Base-by-base conservation (phyloP, 2,797 vertebrate genomes). In the Lemur catta region DNA sequence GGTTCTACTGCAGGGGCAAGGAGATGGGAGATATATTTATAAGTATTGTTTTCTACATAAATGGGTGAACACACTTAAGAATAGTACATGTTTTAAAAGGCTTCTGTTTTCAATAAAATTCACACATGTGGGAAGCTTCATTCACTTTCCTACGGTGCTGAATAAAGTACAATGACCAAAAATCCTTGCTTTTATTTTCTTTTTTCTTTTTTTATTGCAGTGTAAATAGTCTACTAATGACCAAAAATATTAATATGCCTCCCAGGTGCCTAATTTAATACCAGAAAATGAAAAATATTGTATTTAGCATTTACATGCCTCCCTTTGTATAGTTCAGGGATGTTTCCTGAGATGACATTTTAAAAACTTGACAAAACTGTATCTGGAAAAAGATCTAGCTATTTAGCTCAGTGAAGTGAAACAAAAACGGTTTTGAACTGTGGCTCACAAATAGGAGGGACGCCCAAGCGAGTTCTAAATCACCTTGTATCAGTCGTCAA, bases 401-500 rank as follows among this genome's bases (percentile, higher is more conserved):
- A 33, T 33, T 38, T 18, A 46, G 17, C 24, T 71, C 24, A 13
- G n/a, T 30, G 43, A 76, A 18, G 20, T 38, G 43, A 43, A 38
- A 10, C 28, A 33, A 11, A 50, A 15, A 17, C 0, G 11, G 2
- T 17, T 65, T 26, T 24, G 46, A 41, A 52, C 33, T 8, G 22
- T 15, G 33, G 41, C 41, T 84, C 6, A 9, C n/a, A 33, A 48
- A 15, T 8, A 35, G 22, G 61, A 69, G 3, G 2, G 4, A 1
- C 1, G 28, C 4, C 4, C 35, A 14, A 5, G 63, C 0, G 4
- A 48, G 14, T 20, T 63, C 20, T 30, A 2, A 57, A 17, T 35
- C 59, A 4, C 1, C 1, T 0, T 6, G 17, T 7, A 6, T 24
- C 24, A 17, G 43, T 12, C 48, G 30, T 9, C 2, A n/a, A 41